These are phyloP conservation scores for Trimorus sp. DNA, from an alignment of 2,888 invertebrate genomes.

Conservation along the genomic window DNA sequence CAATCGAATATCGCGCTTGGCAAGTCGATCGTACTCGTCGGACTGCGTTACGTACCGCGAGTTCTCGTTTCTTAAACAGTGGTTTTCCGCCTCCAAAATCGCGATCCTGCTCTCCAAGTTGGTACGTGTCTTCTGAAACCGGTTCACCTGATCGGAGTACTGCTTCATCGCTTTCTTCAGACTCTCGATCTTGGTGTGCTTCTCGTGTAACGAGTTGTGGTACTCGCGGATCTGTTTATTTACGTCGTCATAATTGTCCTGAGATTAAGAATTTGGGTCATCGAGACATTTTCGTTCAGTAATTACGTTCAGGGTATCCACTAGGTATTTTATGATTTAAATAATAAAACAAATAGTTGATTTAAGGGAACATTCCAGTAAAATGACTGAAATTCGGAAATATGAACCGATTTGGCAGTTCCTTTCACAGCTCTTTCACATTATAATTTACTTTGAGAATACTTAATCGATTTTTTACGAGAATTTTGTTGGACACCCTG, in stretches of 20 bases:
- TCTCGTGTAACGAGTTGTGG: slow-evolving; percentile 23
- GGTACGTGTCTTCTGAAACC: slow-evolving; percentile 84
- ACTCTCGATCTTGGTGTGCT: slow-evolving; percentile 38
- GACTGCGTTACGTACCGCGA: slow-evolving; percentile 75
- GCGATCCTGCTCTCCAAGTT: slow-evolving; percentile 84
- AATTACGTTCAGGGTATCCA: no score
- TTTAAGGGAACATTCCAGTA: no score
- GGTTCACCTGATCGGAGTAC: slow-evolving; percentile 84
- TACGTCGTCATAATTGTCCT: slow-evolving; percentile 13
- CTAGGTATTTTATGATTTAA: no score
- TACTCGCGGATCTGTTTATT: slow-evolving; percentile 38
- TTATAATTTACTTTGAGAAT: no score
- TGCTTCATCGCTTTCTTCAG: slow-evolving; percentile 84
- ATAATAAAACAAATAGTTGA: no score
- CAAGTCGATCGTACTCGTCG: slow-evolving; percentile 15
- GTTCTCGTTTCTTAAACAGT: slow-evolving; percentile 59
- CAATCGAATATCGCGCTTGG: slow-evolving; percentile 33
- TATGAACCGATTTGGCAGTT: no score
- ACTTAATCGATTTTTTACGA: no score
- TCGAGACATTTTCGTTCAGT: background rate
- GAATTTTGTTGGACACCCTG: no score
- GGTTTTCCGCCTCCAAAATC: slow-evolving; percentile 82
- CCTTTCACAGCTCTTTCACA: no score
- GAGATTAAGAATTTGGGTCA: background rate
- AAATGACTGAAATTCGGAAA: no score